A percentile compares a stretch with the other conserved stretches of the same genome.
phyloP scores from a whole-genome alignment of 2,888 invertebrate species.

The Macropis europaea region DNA sequence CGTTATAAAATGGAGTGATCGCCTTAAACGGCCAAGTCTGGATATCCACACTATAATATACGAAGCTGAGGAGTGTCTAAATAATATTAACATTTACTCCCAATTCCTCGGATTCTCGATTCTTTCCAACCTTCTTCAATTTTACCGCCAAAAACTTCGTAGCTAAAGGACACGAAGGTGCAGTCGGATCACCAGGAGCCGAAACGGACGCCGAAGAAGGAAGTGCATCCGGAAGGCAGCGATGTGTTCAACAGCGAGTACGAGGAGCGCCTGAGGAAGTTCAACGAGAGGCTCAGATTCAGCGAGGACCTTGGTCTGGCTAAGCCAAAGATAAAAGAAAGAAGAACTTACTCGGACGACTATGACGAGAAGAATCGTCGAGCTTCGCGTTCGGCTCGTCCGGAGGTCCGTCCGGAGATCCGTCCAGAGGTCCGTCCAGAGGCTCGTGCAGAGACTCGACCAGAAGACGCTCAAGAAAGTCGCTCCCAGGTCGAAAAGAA shows the following conservation, averaged over 20 bases:
- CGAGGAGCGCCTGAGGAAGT: slow-evolving; percentile 58
- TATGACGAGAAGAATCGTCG: slow-evolving; percentile 62
- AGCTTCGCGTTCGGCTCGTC: not conserved
- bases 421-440: not conserved
- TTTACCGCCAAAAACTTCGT: not conserved
- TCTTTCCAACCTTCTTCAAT: too few species aligned
- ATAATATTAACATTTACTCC: too few species aligned
- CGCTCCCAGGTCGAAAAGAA: slow-evolving; percentile 22
- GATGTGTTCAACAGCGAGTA: slow-evolving; percentile 36
- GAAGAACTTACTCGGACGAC: slow-evolving; percentile 71
- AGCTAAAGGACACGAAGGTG: slow-evolving; percentile 43
- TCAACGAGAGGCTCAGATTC: slow-evolving; percentile 58
- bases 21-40: too few species aligned
- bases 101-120: too few species aligned
- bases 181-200: slow-evolving; percentile 12
- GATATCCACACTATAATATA: too few species aligned
- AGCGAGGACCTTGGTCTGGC: slow-evolving; percentile 56
- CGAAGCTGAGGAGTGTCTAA: too few species aligned
- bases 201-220: not conserved
- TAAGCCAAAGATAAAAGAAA: slow-evolving; percentile 50
- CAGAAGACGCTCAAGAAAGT: not conserved
- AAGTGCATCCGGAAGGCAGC: not conserved
- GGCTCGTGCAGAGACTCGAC: not conserved
- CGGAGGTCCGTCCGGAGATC: not conserved
- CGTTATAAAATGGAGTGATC: too few species aligned